Evolutionary conservation across 1,140 invertebrate species (phyloP).

Genomic region (Dreissena rostriformis): DNA sequence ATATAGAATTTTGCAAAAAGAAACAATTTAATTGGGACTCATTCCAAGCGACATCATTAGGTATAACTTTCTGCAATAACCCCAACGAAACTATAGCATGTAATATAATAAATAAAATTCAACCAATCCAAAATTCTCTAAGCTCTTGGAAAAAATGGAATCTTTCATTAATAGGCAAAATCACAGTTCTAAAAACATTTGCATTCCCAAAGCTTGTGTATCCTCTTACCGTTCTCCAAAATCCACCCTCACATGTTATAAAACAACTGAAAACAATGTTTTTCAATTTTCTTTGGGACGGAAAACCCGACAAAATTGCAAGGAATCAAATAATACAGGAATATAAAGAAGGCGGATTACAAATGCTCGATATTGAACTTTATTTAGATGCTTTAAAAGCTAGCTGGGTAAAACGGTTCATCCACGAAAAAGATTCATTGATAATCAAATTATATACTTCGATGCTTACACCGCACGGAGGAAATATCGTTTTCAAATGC

Average conservation of each 20-base stretch:
- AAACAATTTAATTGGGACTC: not conserved
- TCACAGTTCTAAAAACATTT: not conserved
- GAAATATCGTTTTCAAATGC: too few relatives aligned
- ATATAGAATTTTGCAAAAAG: not conserved
- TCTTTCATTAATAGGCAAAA: conserved; percentile 15
- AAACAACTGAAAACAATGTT: not conserved
- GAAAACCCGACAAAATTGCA: not conserved
- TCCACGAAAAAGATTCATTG: too few relatives aligned
- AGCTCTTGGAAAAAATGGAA: conserved; percentile 11
- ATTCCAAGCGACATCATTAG: not conserved
- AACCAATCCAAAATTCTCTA: not conserved
- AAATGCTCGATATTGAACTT: not conserved
- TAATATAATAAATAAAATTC: conserved; percentile 2
- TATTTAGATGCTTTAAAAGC: not conserved
- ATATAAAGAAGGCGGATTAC: not conserved
- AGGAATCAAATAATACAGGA: not conserved
- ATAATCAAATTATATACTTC: too few relatives aligned
- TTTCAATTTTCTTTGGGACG: not conserved
- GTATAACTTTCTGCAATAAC: conserved; percentile 4
- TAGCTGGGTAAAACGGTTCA: not conserved
- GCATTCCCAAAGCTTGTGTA: conserved; percentile 13
- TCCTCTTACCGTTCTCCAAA: not conserved
- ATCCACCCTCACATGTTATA: not conserved
- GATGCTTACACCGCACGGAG: too few relatives aligned
- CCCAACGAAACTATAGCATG: not conserved